These are phyloP conservation scores for Phymastichus coffea DNA, from an alignment of 1,140 invertebrate species.

Conservation along the genomic window DNA sequence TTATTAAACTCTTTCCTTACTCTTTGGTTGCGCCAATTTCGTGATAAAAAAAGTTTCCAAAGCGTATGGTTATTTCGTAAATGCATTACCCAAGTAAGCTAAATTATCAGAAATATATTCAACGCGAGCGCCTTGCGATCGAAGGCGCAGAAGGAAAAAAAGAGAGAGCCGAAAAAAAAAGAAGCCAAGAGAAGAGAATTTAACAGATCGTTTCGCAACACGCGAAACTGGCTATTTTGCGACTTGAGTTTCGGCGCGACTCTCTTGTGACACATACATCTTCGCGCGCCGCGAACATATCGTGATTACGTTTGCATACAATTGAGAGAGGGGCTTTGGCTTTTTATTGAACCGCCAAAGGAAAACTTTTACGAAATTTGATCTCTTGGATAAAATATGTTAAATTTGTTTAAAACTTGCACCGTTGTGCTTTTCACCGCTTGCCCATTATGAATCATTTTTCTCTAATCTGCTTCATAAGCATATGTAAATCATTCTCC, in stretches of 20 bases:
- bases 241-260: background rate
- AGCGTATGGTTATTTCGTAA: slow-evolving; percentile 18
- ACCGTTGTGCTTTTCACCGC: too few relatives aligned
- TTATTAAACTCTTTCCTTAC: slow-evolving; percentile 5
- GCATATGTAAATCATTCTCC: too few relatives aligned
- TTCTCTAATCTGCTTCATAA: too few relatives aligned
- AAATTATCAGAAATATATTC: slow-evolving; percentile 20
- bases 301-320: too few relatives aligned
- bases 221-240: slow-evolving; percentile 10
- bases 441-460: too few relatives aligned
- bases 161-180: background rate
- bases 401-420: too few relatives aligned
- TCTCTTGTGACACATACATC: slow-evolving; percentile 2
- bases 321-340: too few relatives aligned
- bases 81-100: slow-evolving; percentile 21
- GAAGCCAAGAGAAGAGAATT: too few relatives aligned
- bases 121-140: slow-evolving; percentile 1
- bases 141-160: slow-evolving; percentile 4
- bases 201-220: slow-evolving; percentile 15
- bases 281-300: too few relatives aligned
- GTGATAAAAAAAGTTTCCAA: slow-evolving; percentile 7
- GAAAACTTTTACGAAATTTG: too few relatives aligned
- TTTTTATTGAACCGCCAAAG: too few relatives aligned
- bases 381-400: too few relatives aligned
- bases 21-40: background rate